These are phyloP conservation scores for Tipula unca DNA, from an alignment of 2,888 invertebrate genomes.

Conservation along the genomic window DNA sequence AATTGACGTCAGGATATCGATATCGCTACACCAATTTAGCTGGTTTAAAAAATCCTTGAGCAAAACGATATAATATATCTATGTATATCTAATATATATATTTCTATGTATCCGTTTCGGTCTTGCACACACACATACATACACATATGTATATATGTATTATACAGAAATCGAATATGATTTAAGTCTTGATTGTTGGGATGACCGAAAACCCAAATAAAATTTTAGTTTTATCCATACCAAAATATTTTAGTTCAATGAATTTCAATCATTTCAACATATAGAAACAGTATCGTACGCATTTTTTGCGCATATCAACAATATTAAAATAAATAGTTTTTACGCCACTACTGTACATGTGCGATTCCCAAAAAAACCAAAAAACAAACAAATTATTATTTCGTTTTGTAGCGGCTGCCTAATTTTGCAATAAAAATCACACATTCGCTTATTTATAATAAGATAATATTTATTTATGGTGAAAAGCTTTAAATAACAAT, in stretches of 20 bases:
- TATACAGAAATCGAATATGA: neutral
- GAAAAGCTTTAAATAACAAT: neutral
- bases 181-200: neutral
- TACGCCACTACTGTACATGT: neutral
- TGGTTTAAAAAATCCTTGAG: neutral
- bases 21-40: neutral
- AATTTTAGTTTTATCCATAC: neutral
- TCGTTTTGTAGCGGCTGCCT: neutral
- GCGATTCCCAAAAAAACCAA: neutral
- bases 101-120: neutral
- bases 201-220: neutral
- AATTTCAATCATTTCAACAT: neutral
- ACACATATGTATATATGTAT: too few species aligned
- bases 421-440: constrained; percentile 14
- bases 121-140: neutral
- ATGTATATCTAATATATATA: too few species aligned
- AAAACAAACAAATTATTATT: neutral
- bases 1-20: neutral
- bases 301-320: neutral
- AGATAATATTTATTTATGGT: constrained; percentile 2
- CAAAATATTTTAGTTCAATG: neutral
- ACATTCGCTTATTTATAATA: neutral
- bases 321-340: neutral
- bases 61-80: neutral
- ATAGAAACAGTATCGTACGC: neutral